Evolutionary conservation across 1,140 invertebrate genomes (phyloP).

Genomic region (Drosophila cardini): DNA sequence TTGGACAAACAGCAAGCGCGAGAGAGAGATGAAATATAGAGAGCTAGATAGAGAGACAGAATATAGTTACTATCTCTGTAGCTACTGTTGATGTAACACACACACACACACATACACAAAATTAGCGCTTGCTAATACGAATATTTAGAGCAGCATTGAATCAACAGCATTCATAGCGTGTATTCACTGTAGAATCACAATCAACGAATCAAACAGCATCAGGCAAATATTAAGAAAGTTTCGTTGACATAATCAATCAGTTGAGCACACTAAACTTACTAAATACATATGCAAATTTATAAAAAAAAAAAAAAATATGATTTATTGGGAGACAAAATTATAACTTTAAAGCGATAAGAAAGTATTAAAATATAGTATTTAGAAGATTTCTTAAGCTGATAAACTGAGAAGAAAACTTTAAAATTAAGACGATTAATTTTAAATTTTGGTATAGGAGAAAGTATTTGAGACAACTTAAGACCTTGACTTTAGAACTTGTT

Average conservation of each 20-base stretch:
- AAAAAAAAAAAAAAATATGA: too few relatives aligned
- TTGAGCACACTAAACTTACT: not conserved
- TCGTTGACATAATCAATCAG: not conserved
- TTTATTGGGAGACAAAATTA: too few relatives aligned
- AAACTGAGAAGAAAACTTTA: too few relatives aligned
- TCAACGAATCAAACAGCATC: not conserved
- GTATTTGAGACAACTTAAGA: too few relatives aligned
- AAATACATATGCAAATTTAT: too few relatives aligned
- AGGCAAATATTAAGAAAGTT: not conserved
- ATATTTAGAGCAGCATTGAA: conserved; percentile 22
- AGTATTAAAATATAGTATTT: too few relatives aligned
- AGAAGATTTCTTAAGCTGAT: too few relatives aligned
- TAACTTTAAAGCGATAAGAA: too few relatives aligned
- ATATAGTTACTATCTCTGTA: not conserved
- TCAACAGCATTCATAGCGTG: not conserved
- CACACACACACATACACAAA: conserved; percentile 3
- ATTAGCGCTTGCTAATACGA: conserved; percentile 38
- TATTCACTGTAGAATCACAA: not conserved
- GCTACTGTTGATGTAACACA: conserved; percentile 7
- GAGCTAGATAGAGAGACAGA: not conserved
- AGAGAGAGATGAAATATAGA: conserved; percentile 2
- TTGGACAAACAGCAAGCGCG: conserved; percentile 6
- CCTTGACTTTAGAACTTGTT: too few relatives aligned
- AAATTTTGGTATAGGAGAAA: too few relatives aligned
- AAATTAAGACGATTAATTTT: too few relatives aligned